Percentiles rank a stretch among this genome's conserved stretches.
These are phyloP conservation scores for Epizoanthus ramosus DNA, from an alignment of 92 coral and sea anemone genomes.

Conservation along the genomic window DNA sequence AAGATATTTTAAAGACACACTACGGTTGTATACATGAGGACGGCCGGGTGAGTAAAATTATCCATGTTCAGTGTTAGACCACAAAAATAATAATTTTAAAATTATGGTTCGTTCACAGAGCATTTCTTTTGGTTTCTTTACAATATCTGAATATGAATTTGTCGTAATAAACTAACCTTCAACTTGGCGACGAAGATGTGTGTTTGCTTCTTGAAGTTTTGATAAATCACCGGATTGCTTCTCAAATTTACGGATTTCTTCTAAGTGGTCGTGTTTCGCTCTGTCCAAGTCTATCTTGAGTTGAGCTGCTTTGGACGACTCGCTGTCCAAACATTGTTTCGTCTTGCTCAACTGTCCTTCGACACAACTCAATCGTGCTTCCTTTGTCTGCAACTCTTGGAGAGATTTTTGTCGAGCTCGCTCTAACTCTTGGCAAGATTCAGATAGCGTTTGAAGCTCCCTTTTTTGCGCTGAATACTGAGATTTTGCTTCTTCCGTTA, in stretches of 20 bases:
- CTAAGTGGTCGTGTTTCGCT: conserved; percentile 61
- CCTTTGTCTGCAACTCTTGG: conserved; percentile 78
- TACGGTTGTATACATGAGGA: too few species aligned
- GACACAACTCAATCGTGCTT: conserved; percentile 72
- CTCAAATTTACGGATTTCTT: conserved; percentile 61
- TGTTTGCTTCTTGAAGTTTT: conserved; percentile 74
- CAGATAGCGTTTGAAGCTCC: conserved; percentile 70
- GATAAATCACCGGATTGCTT: conserved; percentile 70
- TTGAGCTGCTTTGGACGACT: conserved; percentile 54
- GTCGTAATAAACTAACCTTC: conserved; percentile 54
- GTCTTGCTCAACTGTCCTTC: conserved; percentile 73
- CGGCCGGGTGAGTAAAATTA: too few species aligned
- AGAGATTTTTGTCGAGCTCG: conserved; percentile 68
- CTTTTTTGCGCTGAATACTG: conserved; percentile 60
- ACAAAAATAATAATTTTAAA: too few species aligned
- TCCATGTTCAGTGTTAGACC: too few species aligned
- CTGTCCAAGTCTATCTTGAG: conserved; percentile 74
- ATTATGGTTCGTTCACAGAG: too few species aligned
- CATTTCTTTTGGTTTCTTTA: too few species aligned
- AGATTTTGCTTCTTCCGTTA: conserved; percentile 79
- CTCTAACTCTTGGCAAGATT: conserved; percentile 81
- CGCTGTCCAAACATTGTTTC: conserved; percentile 75
- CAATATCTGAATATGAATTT: neutral
- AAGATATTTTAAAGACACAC: too few species aligned
- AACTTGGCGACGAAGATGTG: conserved; percentile 68